Evolutionary conservation across 2,888 invertebrate genomes (phyloP).

Genomic region (Scaptomyza flava): DNA sequence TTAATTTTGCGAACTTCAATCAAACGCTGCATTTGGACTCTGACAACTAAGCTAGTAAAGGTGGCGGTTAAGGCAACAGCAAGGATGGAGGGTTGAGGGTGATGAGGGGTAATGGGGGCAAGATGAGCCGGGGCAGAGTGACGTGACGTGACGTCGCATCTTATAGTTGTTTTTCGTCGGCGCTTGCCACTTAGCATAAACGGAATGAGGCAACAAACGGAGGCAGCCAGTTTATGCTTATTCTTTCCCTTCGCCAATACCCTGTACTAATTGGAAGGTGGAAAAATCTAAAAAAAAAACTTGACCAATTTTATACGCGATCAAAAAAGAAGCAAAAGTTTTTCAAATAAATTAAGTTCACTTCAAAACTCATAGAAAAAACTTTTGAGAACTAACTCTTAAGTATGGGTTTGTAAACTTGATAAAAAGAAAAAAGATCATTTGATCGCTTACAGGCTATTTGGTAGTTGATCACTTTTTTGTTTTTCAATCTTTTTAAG

Average conservation of each 20-base stretch:
- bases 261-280: background rate
- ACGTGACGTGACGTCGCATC: constrained; percentile 15
- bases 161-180: constrained; percentile 43
- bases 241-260: background rate
- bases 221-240: constrained; percentile 2
- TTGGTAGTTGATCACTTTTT: background rate
- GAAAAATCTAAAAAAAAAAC: too few relatives aligned
- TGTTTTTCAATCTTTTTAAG: too few relatives aligned
- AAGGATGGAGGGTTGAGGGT: constrained; percentile 9
- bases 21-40: constrained; percentile 50
- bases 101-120: constrained; percentile 15
- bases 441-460: background rate
- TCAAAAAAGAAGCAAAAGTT: too few relatives aligned
- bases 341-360: too few relatives aligned
- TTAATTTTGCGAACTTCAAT: constrained; percentile 75
- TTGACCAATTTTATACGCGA: too few relatives aligned
- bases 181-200: constrained; percentile 79
- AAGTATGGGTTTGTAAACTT: too few relatives aligned
- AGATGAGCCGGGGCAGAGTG: constrained; percentile 38
- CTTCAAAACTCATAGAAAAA: too few relatives aligned
- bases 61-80: background rate
- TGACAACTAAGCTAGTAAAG: constrained; percentile 11
- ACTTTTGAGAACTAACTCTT: too few relatives aligned
- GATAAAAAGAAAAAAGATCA: background rate
- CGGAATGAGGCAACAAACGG: constrained; percentile 34